Evolutionary conservation across 2,888 invertebrate genomes (phyloP).

Genomic region (Apomyelois bistriatella): DNA sequence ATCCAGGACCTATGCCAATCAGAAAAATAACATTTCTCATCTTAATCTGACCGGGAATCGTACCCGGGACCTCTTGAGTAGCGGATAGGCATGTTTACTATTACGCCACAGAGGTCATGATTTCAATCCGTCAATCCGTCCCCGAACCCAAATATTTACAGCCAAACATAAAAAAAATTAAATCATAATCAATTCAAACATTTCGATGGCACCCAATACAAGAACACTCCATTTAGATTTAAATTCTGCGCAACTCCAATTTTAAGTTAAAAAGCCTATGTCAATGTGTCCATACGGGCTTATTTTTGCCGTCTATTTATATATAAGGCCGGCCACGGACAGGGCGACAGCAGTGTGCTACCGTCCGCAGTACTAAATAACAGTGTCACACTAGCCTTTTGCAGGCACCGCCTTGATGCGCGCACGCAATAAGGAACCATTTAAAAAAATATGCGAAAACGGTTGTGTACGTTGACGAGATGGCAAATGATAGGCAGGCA

Average conservation of each 20-base stretch:
- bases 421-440: conserved; percentile 26
- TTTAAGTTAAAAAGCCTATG: conserved; percentile 13
- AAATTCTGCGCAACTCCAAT: background rate
- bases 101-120: no score
- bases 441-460: no score
- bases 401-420: conserved; percentile 59
- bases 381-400: conserved; percentile 73
- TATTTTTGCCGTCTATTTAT: conserved; percentile 21
- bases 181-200: background rate
- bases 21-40: no score
- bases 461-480: no score
- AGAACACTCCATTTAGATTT: conserved; percentile 7
- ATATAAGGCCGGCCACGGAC: conserved; percentile 29
- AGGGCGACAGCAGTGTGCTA: conserved; percentile 61
- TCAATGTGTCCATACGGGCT: conserved; percentile 19
- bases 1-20: no score
- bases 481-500: no score
- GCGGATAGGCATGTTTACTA: no score
- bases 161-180: background rate
- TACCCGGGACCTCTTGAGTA: no score
- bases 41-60: no score
- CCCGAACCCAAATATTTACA: no score
- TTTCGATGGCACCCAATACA: background rate
- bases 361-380: conserved; percentile 72
- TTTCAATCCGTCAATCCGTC: no score